Base-by-base conservation (phyloP, 2,888 invertebrate species). In the Eilema depressum region DNA sequence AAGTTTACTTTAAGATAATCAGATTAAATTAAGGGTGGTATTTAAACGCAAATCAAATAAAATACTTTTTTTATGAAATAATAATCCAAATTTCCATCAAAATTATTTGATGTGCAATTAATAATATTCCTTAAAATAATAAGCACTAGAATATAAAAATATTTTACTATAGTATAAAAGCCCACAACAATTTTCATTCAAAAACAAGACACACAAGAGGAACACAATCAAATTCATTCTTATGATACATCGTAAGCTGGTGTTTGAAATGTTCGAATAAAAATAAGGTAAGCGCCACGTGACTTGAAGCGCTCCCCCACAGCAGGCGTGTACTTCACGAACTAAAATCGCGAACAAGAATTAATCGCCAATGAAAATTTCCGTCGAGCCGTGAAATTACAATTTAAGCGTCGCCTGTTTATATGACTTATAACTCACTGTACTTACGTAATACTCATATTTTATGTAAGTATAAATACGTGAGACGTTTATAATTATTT, bases 351-450 rank as follows among this genome's bases (percentile, higher is more conserved):
- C 89, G 90, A 89, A 85, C 88, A 90, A 87, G 88, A 91, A 93
- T 93, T 93, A 93, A 93, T 93, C 92, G 90, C 88, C 92, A 91
- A 93, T 92, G 93, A 93, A 93, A 92, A 92, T 93, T 92, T 91
- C 85, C 91, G 83, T 83, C 92, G 90, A 92, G 86, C 90, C 94
- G 92, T 94, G 94, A 94, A 94, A 94, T 94, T 94, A 93, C 92
- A 93, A 93, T 92, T 92, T 93, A 91, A 90, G 86, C 90, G 88
- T 87, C 88, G 89, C 87, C 86, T 90, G 89, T 91, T 90, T 90
- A 89, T 90, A 88, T 89, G 86, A 85, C 85, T 78, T 79, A 87
- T 79, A 82, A 73, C 77, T 74, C 69, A 73, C 68, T 83, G 66
- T 70, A 71, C 71, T 53, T 68, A 33, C 14, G n/a, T 33, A 1